A percentile compares a stretch with the other conserved stretches of the same genome.
phyloP scores from a whole-genome alignment of 2,797 vertebrate species.

The Linurgus olivaceus region DNA sequence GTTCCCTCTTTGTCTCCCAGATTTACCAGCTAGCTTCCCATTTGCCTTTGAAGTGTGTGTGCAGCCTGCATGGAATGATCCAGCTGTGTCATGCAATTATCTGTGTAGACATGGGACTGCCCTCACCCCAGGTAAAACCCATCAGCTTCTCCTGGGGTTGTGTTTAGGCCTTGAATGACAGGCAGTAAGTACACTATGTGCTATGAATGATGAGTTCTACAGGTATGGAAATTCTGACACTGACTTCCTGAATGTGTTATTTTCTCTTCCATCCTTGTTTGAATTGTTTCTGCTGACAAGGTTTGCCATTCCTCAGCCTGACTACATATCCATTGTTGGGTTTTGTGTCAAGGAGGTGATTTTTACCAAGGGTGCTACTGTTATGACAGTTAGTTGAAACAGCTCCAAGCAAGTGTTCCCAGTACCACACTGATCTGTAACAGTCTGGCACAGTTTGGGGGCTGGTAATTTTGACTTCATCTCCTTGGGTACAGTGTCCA shows the following conservation, averaged over 20 bases:
- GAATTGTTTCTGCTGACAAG: background rate
- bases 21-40: background rate
- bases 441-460: background rate
- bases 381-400: background rate
- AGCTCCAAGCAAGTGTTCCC: background rate
- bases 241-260: background rate
- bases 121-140: background rate
- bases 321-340: fast-evolving
- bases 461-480: background rate
- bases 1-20: background rate
- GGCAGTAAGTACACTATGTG: fast-evolving
- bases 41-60: background rate
- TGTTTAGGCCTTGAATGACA: background rate
- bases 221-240: background rate
- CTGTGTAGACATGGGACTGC: background rate
- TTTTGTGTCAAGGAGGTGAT: background rate
- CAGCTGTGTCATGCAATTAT: background rate
- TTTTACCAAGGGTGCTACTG: background rate
- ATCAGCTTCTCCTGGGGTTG: background rate
- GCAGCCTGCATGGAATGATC: background rate
- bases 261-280: background rate
- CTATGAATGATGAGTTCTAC: background rate
- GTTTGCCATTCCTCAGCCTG: background rate
- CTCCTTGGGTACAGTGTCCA: background rate
- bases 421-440: background rate